Evolutionary conservation across 1,140 invertebrate genomes (phyloP), one percentile per base, ranked within the genome.

Genomic region (Chrysomallon squamiferum): DNA sequence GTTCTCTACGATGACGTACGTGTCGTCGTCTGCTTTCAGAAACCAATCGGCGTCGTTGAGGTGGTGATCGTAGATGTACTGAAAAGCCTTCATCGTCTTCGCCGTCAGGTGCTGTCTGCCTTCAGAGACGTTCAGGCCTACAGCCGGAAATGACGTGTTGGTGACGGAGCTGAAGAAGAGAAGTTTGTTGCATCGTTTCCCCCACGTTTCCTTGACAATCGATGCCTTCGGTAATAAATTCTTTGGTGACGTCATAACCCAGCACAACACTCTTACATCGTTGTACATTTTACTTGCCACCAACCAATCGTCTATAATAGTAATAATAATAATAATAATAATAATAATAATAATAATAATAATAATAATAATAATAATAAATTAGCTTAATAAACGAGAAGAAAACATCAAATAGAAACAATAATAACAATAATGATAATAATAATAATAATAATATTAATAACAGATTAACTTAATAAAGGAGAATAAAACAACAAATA

Each of bases 201-300:
- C 86, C 86, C 86, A 87, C 2, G 86, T 87, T 2, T 93, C 92
- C 84, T 97, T 96, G 0, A 99, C 94, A 76, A 97, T 95, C 29
- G 88, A 89, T 0, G 96, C 96, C 83, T 96, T 95, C 65, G 89
- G 92, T 75, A 94, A 87, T 79, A 98, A 95, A 79, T 96, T 97
- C 25, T 87, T 89, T 11, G 96, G 95, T 71, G 90, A 91, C 0
- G 96, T 98, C 92, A 98, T 94, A 6, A 99, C 89, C 95, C 96
- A 98, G 80, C 97, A 99, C 0, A 98, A 87, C 0, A 99, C 90
- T 61, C 92, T 88, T 0, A 90, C 87, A 79, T 78, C 69, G 15
- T 70, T 63, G 35, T 64, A 43, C 47, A 82, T 38, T 9, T 50
- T 49, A 6, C 62, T 56, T 11, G 80, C 80, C n/a, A 73, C 47